Base-by-base conservation (phyloP, 2,113 vertebrate genomes). In the Rhabdornis inornatus region DNA sequence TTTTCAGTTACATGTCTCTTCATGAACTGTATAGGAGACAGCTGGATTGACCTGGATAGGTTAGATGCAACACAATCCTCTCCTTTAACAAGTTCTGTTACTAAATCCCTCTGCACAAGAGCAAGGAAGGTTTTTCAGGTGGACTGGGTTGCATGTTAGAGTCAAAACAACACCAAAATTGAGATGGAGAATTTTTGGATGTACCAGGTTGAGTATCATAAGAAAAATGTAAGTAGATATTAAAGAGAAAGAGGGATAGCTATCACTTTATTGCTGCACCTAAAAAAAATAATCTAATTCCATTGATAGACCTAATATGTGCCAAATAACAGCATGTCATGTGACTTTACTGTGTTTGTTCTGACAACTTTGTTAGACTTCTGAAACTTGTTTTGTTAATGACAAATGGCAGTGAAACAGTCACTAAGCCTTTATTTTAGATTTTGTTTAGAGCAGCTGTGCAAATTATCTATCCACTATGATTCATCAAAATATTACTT, bases 181-280 rank as follows among this genome's bases (percentile, higher is more conserved):
- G 89, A 92, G 77, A 99, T 99, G 99, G 99, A 99, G 95, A 99
- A 99, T 96, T 99, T 99, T 91, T 99, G 99, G 99, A 98, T 98
- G 88, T 99, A 98, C 96, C 99, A 98, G 40, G 91, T 97, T 63
- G 98, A 99, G 59, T 95, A 90, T 94, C 87, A 39, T 9, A 97
- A 98, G 40, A 98, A 94, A 88, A 97, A 98, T n/a, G 98, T 98
- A 97, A 83, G 98, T 98, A 86, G 23, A 28, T 68, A 45, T 39
- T 77, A 6, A 25, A 68, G 72, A 50, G 53, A 5, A 10, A 90
- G 61, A 39, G 18, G 7, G 5, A 5, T 81, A 76, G 24, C 49
- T 74, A 22, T 8, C 8, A 25, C 11, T 35, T 50, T 47, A 7
- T n/a, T 69, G 24, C 49, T 39, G 9, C 20, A n/a, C 4, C 9